These are phyloP conservation scores for Andrena trimmerana DNA, from an alignment of 2,888 invertebrate genomes.

Conservation along the genomic window DNA sequence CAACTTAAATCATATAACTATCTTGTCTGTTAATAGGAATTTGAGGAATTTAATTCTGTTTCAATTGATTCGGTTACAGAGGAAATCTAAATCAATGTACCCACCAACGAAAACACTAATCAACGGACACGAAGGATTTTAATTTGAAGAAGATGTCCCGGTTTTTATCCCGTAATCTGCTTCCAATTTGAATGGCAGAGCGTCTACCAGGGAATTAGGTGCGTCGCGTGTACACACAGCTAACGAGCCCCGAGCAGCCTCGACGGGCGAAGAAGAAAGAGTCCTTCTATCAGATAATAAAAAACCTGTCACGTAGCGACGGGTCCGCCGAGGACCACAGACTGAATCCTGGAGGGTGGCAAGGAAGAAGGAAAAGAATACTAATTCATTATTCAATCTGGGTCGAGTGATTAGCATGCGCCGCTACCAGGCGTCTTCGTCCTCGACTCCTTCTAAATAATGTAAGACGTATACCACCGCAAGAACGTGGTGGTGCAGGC, in stretches of 20 bases:
- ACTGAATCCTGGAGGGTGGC: conserved; percentile 81
- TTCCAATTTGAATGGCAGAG: conserved; percentile 44
- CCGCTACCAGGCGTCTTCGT: conserved; percentile 76
- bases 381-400: conserved; percentile 88
- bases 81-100: too few relatives aligned
- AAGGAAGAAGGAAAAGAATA: conserved; percentile 86
- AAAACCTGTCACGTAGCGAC: conserved; percentile 85
- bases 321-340: conserved; percentile 75
- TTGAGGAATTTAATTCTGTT: too few relatives aligned
- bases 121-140: background rate
- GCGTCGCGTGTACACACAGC: conserved; percentile 66
- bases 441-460: conserved; percentile 81
- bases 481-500: conserved; percentile 62
- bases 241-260: conserved; percentile 63
- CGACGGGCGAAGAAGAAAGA: conserved; percentile 60
- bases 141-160: conserved; percentile 6
- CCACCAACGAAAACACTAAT: too few relatives aligned
- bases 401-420: conserved; percentile 87
- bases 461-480: conserved; percentile 80
- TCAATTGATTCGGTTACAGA: too few relatives aligned
- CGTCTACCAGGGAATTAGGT: conserved; percentile 58
- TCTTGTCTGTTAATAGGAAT: too few relatives aligned
- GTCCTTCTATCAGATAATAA: conserved; percentile 85
- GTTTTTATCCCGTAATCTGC: background rate
- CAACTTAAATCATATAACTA: too few relatives aligned